Evolutionary conservation across 2,888 invertebrate species (phyloP).

Genomic region (Eumacrocentrus americanus): DNA sequence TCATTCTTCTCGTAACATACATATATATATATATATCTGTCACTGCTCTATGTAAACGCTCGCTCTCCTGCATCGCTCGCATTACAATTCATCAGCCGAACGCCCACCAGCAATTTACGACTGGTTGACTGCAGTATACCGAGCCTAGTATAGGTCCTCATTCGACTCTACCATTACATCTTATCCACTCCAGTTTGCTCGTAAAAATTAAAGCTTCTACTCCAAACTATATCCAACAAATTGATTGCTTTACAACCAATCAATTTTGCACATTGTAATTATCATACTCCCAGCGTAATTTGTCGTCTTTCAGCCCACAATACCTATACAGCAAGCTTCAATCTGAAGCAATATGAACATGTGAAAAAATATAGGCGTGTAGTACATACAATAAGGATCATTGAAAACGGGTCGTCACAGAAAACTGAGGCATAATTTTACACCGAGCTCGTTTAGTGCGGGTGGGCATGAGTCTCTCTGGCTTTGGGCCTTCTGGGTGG

Average conservation of each 20-base stretch:
- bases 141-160: no score
- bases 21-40: no score
- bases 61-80: constrained; percentile 38
- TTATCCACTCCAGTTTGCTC: neutral
- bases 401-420: constrained; percentile 17
- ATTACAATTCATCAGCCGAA: constrained; percentile 50
- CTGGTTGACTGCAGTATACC: constrained; percentile 35
- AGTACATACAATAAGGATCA: constrained; percentile 15
- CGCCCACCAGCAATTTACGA: constrained; percentile 50
- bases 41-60: neutral
- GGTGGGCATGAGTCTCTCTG: no score
- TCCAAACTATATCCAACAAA: neutral
- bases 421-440: constrained; percentile 1
- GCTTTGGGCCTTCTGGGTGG: constrained; percentile 51
- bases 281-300: no score
- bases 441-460: constrained; percentile 33
- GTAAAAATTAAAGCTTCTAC: no score
- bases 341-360: constrained; percentile 2
- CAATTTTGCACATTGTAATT: no score
- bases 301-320: no score
- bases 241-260: neutral
- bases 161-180: no score
- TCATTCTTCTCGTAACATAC: no score
- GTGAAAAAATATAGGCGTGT: constrained; percentile 31
- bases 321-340: neutral